These are phyloP conservation scores for Pseudanteris insignis DNA, from an alignment of 2,888 invertebrate genomes.

Conservation along the genomic window DNA sequence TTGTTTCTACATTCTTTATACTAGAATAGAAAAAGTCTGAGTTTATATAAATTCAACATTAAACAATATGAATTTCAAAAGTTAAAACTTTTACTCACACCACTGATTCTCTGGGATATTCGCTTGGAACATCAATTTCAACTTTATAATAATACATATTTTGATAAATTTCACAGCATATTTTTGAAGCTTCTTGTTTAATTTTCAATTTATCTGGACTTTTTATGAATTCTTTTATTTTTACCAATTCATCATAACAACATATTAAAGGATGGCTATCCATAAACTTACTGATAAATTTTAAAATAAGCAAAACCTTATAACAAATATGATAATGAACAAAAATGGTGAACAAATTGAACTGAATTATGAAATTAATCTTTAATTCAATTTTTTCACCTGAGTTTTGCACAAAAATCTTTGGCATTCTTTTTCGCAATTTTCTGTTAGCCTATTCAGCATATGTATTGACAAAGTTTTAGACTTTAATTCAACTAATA, in stretches of 20 bases:
- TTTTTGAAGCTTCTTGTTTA: slow-evolving; percentile 73
- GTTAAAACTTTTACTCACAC: slow-evolving; percentile 68
- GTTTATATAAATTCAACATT: too few relatives aligned
- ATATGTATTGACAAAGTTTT: slow-evolving; percentile 74
- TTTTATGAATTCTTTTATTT: slow-evolving; percentile 69
- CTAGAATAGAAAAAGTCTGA: too few relatives aligned
- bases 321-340: too few relatives aligned
- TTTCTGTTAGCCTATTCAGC: slow-evolving; percentile 71
- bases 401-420: slow-evolving; percentile 72
- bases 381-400: too few relatives aligned
- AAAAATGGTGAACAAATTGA: too few relatives aligned
- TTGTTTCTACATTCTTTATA: too few relatives aligned
- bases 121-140: slow-evolving; percentile 72
- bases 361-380: too few relatives aligned
- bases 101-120: slow-evolving; percentile 71
- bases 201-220: slow-evolving; percentile 72
- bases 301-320: slow-evolving; percentile 70
- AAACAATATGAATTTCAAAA: too few relatives aligned
- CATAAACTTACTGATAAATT: slow-evolving; percentile 73
- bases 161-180: slow-evolving; percentile 70
- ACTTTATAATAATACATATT: slow-evolving; percentile 72
- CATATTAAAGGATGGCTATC: slow-evolving; percentile 77
- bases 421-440: slow-evolving; percentile 73
- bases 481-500: slow-evolving; percentile 77
- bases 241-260: slow-evolving; percentile 76